Evolutionary conservation across 2,888 invertebrate species (phyloP).

Genomic region (Bombyx huttoni): DNA sequence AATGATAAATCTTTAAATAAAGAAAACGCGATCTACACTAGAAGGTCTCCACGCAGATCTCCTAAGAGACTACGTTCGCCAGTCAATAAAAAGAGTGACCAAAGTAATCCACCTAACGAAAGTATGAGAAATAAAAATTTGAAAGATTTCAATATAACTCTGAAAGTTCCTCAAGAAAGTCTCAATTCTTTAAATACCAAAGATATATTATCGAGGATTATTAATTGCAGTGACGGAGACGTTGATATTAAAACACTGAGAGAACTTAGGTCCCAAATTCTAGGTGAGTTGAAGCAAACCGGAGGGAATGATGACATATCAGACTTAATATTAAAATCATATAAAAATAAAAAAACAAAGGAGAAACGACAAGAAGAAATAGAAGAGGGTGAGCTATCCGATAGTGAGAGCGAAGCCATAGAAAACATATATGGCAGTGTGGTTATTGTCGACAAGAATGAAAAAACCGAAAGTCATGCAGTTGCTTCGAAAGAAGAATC

Average conservation of each 20-base stretch:
- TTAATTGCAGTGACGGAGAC: conserved; percentile 52
- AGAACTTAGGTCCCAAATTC: conserved; percentile 55
- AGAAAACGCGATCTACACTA: background rate
- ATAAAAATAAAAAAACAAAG: conserved; percentile 26
- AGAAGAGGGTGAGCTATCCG: conserved; percentile 62
- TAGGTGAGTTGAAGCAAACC: conserved; percentile 58
- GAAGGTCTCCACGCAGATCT: conserved; percentile 16
- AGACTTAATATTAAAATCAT: conserved; percentile 56
- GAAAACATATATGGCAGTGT: conserved; percentile 54
- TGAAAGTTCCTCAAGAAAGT: conserved; percentile 57
- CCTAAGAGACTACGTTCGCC: conserved; percentile 29
- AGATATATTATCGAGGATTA: conserved; percentile 55
- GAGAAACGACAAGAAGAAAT: conserved; percentile 30
- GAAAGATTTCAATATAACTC: conserved; percentile 53
- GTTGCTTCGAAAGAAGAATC: conserved; percentile 20
- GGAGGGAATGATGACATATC: conserved; percentile 57
- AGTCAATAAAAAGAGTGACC: conserved; percentile 39
- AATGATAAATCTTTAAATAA: background rate
- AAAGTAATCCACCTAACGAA: conserved; percentile 34
- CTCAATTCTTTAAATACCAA: conserved; percentile 48
- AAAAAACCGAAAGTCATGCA: conserved; percentile 12
- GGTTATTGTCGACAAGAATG: conserved; percentile 30
- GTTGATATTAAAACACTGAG: conserved; percentile 64
- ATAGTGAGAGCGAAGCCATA: conserved; percentile 61
- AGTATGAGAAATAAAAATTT: conserved; percentile 18